phyloP scores from a whole-genome alignment of 30 jellyfish, hydroid and myxozoan species.

The Rhopilema esculentum region DNA sequence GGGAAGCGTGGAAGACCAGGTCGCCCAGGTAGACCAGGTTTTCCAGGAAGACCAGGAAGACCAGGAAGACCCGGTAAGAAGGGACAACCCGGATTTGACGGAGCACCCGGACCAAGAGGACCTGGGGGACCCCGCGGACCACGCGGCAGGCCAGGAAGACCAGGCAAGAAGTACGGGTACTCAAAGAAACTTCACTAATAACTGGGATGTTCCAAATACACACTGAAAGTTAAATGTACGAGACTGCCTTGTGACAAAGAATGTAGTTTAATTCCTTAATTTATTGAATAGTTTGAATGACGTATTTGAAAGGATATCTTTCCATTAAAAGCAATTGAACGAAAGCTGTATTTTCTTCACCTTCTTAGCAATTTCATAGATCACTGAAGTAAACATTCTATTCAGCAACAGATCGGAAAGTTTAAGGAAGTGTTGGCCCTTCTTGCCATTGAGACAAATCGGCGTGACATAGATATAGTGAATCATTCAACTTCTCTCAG shows the following conservation, averaged over 20 bases:
- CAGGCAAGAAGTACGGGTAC: background rate
- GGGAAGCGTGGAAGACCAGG: constrained; percentile 31
- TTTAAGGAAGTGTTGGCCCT: no score
- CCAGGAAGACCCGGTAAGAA: constrained; percentile 23
- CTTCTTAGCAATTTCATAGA: no score
- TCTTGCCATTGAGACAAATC: no score
- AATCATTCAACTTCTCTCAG: no score
- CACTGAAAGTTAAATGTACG: background rate
- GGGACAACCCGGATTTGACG: constrained; percentile 12
- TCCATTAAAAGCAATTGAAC: background rate
- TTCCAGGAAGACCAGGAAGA: constrained; percentile 39
- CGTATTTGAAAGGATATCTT: no score
- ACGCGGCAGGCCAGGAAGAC: constrained; percentile 37
- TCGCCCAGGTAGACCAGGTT: constrained; percentile 33
- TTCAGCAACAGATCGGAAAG: no score
- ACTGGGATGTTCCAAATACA: background rate
- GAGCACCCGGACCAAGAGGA: constrained; percentile 25
- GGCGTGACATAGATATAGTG: no score
- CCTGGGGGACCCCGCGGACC: constrained; percentile 17
- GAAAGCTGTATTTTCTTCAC: background rate
- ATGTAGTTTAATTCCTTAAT: background rate
- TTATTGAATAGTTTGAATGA: no score
- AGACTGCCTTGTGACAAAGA: background rate
- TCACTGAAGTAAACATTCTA: no score
- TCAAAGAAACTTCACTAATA: background rate